Conservation (phyloP, 2,888 invertebrate genomes). For the Spisula solida region DNA sequence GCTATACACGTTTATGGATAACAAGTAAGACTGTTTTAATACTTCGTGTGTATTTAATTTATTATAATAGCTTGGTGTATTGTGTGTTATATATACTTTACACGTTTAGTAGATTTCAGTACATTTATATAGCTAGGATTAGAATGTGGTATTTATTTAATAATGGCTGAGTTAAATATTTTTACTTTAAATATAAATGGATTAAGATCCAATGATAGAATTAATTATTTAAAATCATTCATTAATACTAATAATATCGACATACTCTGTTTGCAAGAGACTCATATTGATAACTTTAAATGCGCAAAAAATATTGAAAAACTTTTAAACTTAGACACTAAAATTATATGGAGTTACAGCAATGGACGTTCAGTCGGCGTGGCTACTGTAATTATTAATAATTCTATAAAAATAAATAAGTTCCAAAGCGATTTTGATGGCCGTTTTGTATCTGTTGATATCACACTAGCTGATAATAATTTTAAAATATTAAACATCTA, state of each 20-base stretch:
- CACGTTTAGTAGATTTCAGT: not conserved
- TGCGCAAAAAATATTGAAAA: conserved; percentile 41
- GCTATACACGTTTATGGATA: too few species aligned
- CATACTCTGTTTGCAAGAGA: conserved; percentile 51
- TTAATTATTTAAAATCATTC: conserved; percentile 23
- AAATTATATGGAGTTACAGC: conserved; percentile 47
- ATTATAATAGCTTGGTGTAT: too few species aligned
- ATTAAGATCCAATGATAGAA: conserved; percentile 51
- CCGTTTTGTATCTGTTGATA: conserved; percentile 30
- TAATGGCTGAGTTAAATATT: conserved; percentile 39
- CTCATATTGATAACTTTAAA: conserved; percentile 23
- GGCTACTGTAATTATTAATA: conserved; percentile 35
- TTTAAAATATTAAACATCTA: conserved; percentile 37
- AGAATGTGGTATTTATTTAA: not conserved
- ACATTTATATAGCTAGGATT: not conserved
- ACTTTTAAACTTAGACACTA: conserved; percentile 14
- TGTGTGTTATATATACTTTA: not conserved
- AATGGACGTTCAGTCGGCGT: conserved; percentile 4
- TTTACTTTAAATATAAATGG: conserved; percentile 53
- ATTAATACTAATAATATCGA: conserved; percentile 34
- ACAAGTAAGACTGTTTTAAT: too few species aligned
- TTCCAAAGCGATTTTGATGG: conserved; percentile 47
- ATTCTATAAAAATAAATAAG: not conserved
- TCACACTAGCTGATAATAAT: not conserved
- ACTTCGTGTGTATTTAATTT: too few species aligned